Base-by-base conservation (phyloP, 2,888 invertebrate genomes). In the Synanthedon andrenaeformis region DNA sequence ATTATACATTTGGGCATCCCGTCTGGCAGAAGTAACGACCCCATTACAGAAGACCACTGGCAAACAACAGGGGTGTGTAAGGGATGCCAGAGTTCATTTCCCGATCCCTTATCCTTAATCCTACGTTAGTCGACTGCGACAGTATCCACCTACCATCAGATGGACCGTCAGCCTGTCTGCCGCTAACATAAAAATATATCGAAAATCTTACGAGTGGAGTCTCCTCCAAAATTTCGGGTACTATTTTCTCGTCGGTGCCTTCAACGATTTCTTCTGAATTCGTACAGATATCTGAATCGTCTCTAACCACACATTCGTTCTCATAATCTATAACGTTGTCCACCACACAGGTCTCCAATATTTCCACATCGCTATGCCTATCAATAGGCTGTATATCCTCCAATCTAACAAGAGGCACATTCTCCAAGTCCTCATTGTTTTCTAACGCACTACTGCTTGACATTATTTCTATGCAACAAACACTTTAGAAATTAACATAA, bases 321-420 rank as follows among this genome's bases (percentile, higher is more conserved):
- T 69, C 72, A 55, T 68, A 76, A 2, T 69, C 70, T 12, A 68
- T 57, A 54, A 65, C 59, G 14, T 12, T 11, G n/a, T 75, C 72
- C 10, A 75, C 64, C 5, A 75, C 62, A 59, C 66, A 73, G 0
- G 73, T 69, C 49, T 74, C 79, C 48, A 72, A 58, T 0, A 67
- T 65, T 51, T 67, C 67, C 53, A 42, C 35, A 63, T 53, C 12
- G 66, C 67, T 41, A 70, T 66, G 58, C 54, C 71, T 65, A 42
- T 65, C 70, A 56, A 76, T 70, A 1, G 78, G 72, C 56, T 83
- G 83, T 0, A 84, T 76, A 53, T 84, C 85, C 52, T 77, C 79
- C 83, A 84, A 80, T 52, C 81, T 77, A 41, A 84, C 84, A 19
- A 83, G 64, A 17, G 78, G 75, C n/a, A 82, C 74, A 63, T 77